Evolutionary conservation across 2,113 vertebrate species (phyloP).

Genomic region (Crocuta crocuta): DNA sequence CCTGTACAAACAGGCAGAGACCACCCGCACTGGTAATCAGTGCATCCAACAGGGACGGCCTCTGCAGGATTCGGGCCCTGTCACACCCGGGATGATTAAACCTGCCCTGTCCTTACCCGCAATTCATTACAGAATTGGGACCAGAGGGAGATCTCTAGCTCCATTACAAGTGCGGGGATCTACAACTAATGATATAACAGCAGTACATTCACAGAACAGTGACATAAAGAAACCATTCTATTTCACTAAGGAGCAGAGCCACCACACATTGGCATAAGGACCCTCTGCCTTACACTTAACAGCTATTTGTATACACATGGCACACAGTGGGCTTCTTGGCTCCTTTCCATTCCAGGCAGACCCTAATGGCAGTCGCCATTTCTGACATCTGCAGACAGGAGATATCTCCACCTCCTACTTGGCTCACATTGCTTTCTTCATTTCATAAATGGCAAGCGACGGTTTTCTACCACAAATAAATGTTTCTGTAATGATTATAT

Average conservation of each 20-base stretch:
- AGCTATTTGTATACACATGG: background rate
- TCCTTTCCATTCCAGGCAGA: background rate
- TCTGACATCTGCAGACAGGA: background rate
- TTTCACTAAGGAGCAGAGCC: background rate
- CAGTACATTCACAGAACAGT: background rate
- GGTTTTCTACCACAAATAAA: background rate
- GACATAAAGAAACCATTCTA: background rate
- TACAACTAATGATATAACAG: constrained; percentile 30
- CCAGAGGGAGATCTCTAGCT: background rate
- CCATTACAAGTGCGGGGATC: background rate
- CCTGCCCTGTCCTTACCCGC: background rate
- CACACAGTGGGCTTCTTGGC: background rate
- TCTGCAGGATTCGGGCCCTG: constrained; percentile 50
- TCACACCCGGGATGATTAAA: background rate
- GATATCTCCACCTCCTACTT: background rate
- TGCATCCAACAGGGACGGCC: constrained; percentile 60
- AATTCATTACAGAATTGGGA: constrained; percentile 29
- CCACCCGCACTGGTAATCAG: background rate
- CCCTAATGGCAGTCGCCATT: background rate
- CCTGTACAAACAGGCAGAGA: background rate
- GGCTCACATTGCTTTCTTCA: background rate
- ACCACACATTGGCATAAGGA: background rate
- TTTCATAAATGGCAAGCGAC: background rate
- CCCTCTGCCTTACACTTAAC: background rate
- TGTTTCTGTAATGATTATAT: constrained; percentile 21